A percentile compares a stretch with the other conserved stretches of the same genome.
Conservation (phyloP, 2,113 vertebrate species). For the Poeciliopsis prolifica region DNA sequence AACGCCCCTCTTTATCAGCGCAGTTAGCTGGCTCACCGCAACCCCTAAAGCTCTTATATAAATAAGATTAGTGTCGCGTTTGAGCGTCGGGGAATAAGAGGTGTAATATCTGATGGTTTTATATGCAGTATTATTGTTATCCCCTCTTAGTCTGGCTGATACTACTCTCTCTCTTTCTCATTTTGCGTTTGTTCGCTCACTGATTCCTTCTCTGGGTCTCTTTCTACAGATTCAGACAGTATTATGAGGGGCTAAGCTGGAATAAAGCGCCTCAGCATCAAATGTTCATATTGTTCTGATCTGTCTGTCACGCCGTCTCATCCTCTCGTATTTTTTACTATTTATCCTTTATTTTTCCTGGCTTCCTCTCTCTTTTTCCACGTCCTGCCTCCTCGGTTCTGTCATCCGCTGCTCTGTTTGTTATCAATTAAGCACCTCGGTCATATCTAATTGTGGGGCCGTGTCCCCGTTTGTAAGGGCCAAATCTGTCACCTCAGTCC, state of each 20-base stretch:
- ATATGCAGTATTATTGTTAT: conserved; percentile 82
- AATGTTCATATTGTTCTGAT: conserved; percentile 74
- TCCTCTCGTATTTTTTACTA: conserved; percentile 5
- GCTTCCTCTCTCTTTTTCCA: conserved; percentile 4
- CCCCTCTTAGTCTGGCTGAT: conserved; percentile 78
- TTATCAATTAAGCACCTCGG: conserved; percentile 68
- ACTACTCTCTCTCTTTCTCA: conserved; percentile 55
- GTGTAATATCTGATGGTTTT: conserved; percentile 84
- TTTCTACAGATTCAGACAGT: conserved; percentile 67
- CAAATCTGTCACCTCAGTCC: conserved; percentile 56
- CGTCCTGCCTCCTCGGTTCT: conserved; percentile 27
- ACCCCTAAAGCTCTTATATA: conserved; percentile 84
- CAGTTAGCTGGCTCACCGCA: conserved; percentile 65
- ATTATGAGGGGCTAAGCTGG: conserved; percentile 75
- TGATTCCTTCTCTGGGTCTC: conserved; percentile 55
- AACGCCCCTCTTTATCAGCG: conserved; percentile 75
- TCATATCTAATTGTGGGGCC: conserved; percentile 65
- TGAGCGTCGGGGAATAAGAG: conserved; percentile 79
- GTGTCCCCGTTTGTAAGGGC: conserved; percentile 38
- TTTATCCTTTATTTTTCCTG: conserved; percentile 19
- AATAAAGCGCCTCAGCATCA: conserved; percentile 68
- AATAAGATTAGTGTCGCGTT: conserved; percentile 84
- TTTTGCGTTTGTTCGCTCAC: conserved; percentile 58
- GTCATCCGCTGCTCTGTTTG: conserved; percentile 60
- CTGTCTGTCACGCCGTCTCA: conserved; percentile 51